A percentile compares a stretch with the other conserved stretches of the same genome.
phyloP scores from a whole-genome alignment of 2,888 invertebrate genomes.

The Eupithecia tripunctaria region DNA sequence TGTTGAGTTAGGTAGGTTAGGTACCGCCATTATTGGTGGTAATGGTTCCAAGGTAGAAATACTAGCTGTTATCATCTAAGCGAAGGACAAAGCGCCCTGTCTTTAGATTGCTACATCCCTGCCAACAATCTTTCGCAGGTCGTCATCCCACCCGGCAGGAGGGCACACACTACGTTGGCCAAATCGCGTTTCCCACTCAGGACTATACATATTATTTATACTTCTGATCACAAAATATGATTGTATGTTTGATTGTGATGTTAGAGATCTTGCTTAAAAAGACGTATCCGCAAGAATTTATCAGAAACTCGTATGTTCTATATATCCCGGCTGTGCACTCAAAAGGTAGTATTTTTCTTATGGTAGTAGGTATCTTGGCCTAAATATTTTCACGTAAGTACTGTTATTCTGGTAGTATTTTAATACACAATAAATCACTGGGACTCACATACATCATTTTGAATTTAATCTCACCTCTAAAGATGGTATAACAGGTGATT shows the following conservation, averaged over 20 bases:
- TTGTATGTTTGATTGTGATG: too few species aligned
- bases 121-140: neutral
- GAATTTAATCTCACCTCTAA: conserved; percentile 68
- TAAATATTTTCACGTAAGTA: conserved; percentile 4
- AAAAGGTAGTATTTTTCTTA: neutral
- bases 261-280: neutral
- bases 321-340: neutral
- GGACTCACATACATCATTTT: conserved; percentile 55
- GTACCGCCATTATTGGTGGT: neutral
- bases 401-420: neutral
- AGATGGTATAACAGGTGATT: conserved; percentile 72
- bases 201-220: neutral
- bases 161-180: neutral
- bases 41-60: too few species aligned
- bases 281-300: neutral
- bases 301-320: neutral
- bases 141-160: neutral
- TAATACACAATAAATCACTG: conserved; percentile 31
- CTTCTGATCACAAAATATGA: neutral
- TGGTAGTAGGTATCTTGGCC: neutral
- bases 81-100: neutral
- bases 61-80: neutral
- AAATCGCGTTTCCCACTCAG: neutral
- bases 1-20: neutral
- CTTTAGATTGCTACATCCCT: neutral